Evolutionary conservation across 2,113 vertebrate species (phyloP), one percentile per base, ranked within the genome.

Genomic region (Phalacrocorax pelagicus): DNA sequence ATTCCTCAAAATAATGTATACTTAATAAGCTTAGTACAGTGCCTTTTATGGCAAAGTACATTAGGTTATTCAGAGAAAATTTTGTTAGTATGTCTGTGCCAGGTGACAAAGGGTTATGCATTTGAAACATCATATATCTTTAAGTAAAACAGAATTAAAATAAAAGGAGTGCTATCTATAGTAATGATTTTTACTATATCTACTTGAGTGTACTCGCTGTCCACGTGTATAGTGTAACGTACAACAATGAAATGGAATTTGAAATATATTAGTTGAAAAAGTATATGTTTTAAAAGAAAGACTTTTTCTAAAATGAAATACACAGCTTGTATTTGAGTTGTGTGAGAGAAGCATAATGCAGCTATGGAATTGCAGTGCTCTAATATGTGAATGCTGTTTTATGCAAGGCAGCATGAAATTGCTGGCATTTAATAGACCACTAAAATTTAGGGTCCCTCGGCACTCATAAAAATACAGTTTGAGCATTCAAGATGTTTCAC

Each of bases 391-490:
- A 98, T 98, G 98, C 98, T 98, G 98, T 98, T 98, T 98, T 98
- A 98, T 98, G 96, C 98, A 98, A 98, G 98, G 98, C 98, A 98
- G 98, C 98, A 98, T 98, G 98, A 98, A 98, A 98, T 98, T 98
- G 98, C 98, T 98, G 98, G 98, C 98, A 98, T 98, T 98, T 98
- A 98, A 98, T 98, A 98, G 98, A 98, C 98, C 98, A 98, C 98
- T 98, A 98, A 98, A 98, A 98, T 98, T 98, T 98, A 98, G 97
- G 97, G 98, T 98, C 98, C 98, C 98, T 95, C 4, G 97, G 96
- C 97, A 97, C 97, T 98, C 98, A 97, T 98, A 98, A 98, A 98
- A 98, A 98, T 98, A 98, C 98, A 98, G 98, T 98, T 98, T 98
- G 98, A 98, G 98, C 98, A 98, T 98, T 98, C 98, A 98, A 97